phyloP scores from a whole-genome alignment of 2,888 invertebrate genomes.

The Emmelina monodactyla region DNA sequence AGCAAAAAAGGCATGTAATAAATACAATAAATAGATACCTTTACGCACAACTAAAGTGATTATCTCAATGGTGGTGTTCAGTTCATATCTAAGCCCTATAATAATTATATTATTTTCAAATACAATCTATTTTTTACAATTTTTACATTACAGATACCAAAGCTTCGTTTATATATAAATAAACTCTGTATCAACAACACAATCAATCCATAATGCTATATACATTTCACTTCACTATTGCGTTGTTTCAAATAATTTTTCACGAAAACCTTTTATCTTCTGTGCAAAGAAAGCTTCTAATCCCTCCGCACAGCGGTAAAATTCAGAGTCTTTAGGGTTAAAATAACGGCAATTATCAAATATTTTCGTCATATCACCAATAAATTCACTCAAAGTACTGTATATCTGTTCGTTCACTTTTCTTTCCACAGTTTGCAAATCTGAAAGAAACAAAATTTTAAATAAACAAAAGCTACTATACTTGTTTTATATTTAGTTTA shows the following conservation, averaged over 20 bases:
- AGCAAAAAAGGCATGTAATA: constrained; percentile 50
- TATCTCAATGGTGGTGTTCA: constrained; percentile 20
- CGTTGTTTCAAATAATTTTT: constrained; percentile 77
- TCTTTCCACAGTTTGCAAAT: constrained; percentile 90
- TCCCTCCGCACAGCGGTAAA: constrained; percentile 95
- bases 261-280: constrained; percentile 88
- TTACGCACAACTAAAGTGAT: constrained; percentile 30
- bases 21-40: constrained; percentile 59
- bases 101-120: constrained; percentile 31
- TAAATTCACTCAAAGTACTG: constrained; percentile 90
- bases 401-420: constrained; percentile 86
- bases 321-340: constrained; percentile 94
- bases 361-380: constrained; percentile 97
- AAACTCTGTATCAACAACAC: constrained; percentile 14
- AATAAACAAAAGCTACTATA: not conserved
- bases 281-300: constrained; percentile 95
- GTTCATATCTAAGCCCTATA: not conserved
- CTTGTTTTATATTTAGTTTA: not conserved
- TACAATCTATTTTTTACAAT: constrained; percentile 53
- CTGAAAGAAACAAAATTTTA: constrained; percentile 56
- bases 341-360: constrained; percentile 99
- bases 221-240: constrained; percentile 48
- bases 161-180: not conserved
- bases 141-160: constrained; percentile 36
- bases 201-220: constrained; percentile 18